Base-by-base conservation (phyloP, 2,113 vertebrate species). In the Apus apus region DNA sequence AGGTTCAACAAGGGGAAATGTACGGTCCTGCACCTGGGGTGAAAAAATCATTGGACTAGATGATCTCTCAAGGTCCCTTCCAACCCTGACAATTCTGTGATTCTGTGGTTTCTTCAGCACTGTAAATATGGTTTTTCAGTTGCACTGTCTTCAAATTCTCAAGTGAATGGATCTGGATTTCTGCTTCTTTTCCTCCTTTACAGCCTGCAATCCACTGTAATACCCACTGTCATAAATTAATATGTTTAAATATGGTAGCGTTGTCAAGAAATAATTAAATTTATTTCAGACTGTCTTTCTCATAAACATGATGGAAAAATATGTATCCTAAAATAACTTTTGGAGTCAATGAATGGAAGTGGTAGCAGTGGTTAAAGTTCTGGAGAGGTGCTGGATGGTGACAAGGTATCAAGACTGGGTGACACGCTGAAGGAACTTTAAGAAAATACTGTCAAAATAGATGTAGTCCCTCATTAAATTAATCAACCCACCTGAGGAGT, bases 401-500 rank as follows among this genome's bases (percentile, higher is more conserved):
- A 93, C 94, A 94, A 93, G 72, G 61, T 77, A 77, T 90, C 79
- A 96, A 82, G 82, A 83, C 46, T 80, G 64, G 43, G 67, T 96
- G 93, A 94, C 94, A 90, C 16, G 18, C 90, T 83, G 56, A 91
- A 87, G 60, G 94, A 91, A 77, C 90, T 95, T 80, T 93, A 94
- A 62, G 79, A 80, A 94, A 87, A 43, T 77, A 45, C 85, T 97
- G 93, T 94, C 94, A 96, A 97, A 96, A 96, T 93, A 96, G 36
- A 88, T 22, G 45, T 93, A 96, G 92, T 94, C 23, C 38, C 80
- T 96, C 93, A 96, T 96, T 96, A 97, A 93, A 86, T 93, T 96
- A 96, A 96, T 96, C 85, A 96, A 50, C 30, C 9, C 54, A 92
- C 40, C 85, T 86, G 57, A 93, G 36, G 70, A 81, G 15, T 90